phyloP scores from a whole-genome alignment of 1,140 invertebrate genomes.

The Sitodiplosis mosellana region DNA sequence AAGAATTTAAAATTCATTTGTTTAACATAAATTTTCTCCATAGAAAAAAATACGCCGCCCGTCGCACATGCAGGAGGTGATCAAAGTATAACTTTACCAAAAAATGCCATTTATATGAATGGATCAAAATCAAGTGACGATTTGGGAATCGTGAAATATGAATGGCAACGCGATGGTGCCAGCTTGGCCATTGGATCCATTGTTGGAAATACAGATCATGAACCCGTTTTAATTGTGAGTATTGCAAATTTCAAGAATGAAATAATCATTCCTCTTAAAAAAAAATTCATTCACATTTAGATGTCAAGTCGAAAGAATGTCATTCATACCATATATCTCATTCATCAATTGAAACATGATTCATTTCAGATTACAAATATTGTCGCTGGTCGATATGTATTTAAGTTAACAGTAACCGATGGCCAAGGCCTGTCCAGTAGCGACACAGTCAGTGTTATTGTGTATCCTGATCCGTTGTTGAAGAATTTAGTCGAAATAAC shows the following conservation, averaged over 20 bases:
- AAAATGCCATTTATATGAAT: conserved; percentile 60
- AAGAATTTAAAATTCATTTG: not conserved
- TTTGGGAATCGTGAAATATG: conserved; percentile 64
- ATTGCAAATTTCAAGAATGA: too few relatives aligned
- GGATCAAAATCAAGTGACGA: conserved; percentile 76
- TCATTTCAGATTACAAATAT: conserved; percentile 61
- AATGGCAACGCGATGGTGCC: conserved; percentile 61
- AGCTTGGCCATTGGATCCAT: conserved; percentile 72
- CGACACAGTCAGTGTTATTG: conserved; percentile 68
- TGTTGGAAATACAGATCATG: conserved; percentile 50
- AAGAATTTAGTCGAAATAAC: conserved; percentile 63
- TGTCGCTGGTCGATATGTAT: conserved; percentile 72
- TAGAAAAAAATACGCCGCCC: conserved; percentile 75
- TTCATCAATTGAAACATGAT: too few relatives aligned
- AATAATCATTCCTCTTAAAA: too few relatives aligned
- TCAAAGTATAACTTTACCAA: conserved; percentile 53
- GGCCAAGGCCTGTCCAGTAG: conserved; percentile 64
- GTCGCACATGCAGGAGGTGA: conserved; percentile 76
- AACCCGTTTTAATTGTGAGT: conserved; percentile 55
- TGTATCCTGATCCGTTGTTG: conserved; percentile 60
- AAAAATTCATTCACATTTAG: too few relatives aligned
- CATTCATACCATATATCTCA: too few relatives aligned
- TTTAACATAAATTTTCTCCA: conserved; percentile 6
- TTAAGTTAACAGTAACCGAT: conserved; percentile 73
- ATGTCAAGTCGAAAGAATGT: too few relatives aligned